Evolutionary conservation across 2,888 invertebrate species (phyloP), one percentile per base, ranked within the genome.

Genomic region (Gortyna flavago): DNA sequence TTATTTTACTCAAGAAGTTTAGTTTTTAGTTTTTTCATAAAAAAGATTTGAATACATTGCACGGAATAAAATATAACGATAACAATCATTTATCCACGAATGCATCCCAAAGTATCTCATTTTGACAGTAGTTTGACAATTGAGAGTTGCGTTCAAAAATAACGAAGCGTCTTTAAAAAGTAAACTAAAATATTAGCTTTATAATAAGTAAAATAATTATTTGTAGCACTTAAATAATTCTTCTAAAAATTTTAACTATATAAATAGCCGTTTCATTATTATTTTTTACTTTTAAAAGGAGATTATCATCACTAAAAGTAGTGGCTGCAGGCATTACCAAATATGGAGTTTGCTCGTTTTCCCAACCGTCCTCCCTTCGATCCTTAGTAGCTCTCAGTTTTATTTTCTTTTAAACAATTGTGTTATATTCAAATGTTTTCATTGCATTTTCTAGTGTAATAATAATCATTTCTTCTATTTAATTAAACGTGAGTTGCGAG

Each of bases 281-380:
- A 75, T 81, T 88, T 86, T 77, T 79, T 73, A 81, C 74, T 76
- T 87, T 84, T 74, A 83, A 89, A 90, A 79, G 85, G 75, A 91
- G 91, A 92, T 93, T 92, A 91, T 90, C 92, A 89, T 92, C 91
- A 92, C 91, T 93, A 91, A 92, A 93, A 93, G 93, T 93, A 93
- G 95, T 93, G 92, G 93, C 96, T 95, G 94, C 95, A 96, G 95
- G 97, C 97, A 97, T 97, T 97, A 97, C 97, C 97, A 97, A 97
- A 97, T 97, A 97, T 97, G 97, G 97, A 97, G 97, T 97, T 97
- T 96, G 97, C 97, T 97, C 97, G 97, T 97, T 97, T 97, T 97
- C 97, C 97, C 96, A 96, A 96, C 96, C 96, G 96, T 95, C 96
- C 96, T 96, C 96, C 96, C 96, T 97, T 96, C 96, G 94, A 94